A percentile compares a stretch with the other conserved stretches of the same genome.
These are phyloP conservation scores for Balaenoptera acutorostrata DNA, from an alignment of 2,113 vertebrate species.

Conservation along the genomic window DNA sequence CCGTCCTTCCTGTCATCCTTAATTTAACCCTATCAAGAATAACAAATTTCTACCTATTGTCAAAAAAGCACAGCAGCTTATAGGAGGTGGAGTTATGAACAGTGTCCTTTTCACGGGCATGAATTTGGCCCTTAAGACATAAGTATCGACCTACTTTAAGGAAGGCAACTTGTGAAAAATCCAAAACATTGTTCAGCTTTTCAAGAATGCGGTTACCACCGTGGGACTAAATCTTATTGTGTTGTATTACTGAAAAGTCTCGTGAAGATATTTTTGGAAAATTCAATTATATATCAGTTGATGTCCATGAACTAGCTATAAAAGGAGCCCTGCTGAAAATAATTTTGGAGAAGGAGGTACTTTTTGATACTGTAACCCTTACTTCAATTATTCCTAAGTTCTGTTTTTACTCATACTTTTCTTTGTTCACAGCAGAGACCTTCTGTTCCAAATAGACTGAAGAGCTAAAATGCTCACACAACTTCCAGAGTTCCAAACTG, in stretches of 20 bases:
- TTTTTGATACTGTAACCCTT: neutral
- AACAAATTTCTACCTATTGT: neutral
- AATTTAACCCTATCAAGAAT: neutral
- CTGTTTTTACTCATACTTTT: slow-evolving; percentile 11
- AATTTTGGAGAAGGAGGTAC: neutral
- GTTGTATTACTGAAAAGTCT: neutral
- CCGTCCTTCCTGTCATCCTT: neutral
- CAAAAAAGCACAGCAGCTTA: neutral
- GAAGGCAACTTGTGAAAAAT: neutral
- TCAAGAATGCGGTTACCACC: neutral
- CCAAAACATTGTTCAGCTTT: neutral
- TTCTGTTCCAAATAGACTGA: neutral
- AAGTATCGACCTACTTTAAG: neutral
- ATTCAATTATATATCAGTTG: slow-evolving; percentile 34
- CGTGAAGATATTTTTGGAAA: slow-evolving; percentile 41
- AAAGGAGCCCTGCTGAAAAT: neutral
- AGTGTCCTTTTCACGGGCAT: neutral
- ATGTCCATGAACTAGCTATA: slow-evolving; percentile 5
- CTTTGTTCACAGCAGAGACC: neutral
- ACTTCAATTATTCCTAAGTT: slow-evolving; percentile 9
- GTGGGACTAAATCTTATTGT: neutral
- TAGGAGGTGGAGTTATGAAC: neutral
- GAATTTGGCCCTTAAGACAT: neutral
- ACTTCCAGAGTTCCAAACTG: neutral
- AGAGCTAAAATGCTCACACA: neutral